phyloP scores from a whole-genome alignment of 2,797 vertebrate genomes.

The Gorsachius magnificus region DNA sequence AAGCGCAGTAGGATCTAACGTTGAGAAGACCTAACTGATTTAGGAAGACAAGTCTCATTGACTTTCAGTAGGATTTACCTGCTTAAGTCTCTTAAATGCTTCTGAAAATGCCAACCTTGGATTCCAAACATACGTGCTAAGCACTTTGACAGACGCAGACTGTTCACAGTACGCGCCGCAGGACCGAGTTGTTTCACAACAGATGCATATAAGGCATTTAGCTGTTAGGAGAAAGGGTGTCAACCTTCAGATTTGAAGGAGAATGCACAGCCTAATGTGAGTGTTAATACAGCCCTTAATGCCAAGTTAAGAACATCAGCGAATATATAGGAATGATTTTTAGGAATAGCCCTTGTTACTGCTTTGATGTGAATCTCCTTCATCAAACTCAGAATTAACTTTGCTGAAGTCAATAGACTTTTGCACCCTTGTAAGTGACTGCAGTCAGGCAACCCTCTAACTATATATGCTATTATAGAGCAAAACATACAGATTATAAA shows the following conservation, averaged over 20 bases:
- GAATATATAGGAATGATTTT: constrained; percentile 8
- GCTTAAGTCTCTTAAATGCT: background rate
- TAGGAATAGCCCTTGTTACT: constrained; percentile 11
- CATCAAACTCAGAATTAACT: constrained; percentile 59
- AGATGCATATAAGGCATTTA: background rate
- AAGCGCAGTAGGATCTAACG: background rate
- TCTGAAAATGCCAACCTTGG: background rate
- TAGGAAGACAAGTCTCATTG: background rate
- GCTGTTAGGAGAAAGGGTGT: background rate
- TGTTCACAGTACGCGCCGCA: background rate
- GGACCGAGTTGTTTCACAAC: background rate
- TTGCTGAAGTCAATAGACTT: constrained; percentile 27
- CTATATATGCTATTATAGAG: constrained; percentile 23
- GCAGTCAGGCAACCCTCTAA: constrained; percentile 15
- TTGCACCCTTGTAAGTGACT: constrained; percentile 29
- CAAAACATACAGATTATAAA: constrained; percentile 66
- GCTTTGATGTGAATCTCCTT: constrained; percentile 55
- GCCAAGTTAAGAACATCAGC: background rate
- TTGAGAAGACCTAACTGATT: background rate
- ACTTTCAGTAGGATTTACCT: background rate
- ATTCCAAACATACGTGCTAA: background rate
- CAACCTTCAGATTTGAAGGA: background rate
- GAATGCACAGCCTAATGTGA: background rate
- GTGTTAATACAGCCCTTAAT: constrained; percentile 25
- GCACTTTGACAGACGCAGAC: background rate